Conservation (phyloP, 2,888 invertebrate species). For the Clusia tigrina region DNA sequence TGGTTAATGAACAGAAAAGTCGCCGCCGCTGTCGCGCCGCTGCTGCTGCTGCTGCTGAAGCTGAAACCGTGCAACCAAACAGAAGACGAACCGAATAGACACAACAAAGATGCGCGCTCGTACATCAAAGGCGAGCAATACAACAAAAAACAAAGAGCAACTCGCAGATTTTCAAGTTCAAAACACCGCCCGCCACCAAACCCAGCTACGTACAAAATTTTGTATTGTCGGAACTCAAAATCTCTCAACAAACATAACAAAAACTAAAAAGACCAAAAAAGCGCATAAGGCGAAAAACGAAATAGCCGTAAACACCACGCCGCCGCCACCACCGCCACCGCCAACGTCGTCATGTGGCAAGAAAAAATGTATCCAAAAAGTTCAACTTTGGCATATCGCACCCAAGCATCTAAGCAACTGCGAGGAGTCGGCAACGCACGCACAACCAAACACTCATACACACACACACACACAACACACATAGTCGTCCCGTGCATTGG, state of each 20-base stretch:
- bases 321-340: background rate
- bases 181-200: conserved; percentile 42
- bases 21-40: too few relatives aligned
- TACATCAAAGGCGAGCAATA: conserved; percentile 9
- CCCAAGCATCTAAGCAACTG: background rate
- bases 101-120: background rate
- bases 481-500: background rate
- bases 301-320: conserved; percentile 14
- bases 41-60: too few relatives aligned
- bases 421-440: conserved; percentile 19
- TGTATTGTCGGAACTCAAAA: background rate
- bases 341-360: background rate
- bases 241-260: conserved; percentile 15
- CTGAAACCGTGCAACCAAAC: conserved; percentile 19
- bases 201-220: too few relatives aligned
- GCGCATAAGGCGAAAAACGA: conserved; percentile 24
- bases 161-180: conserved; percentile 52
- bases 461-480: too few relatives aligned
- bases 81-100: conserved; percentile 26
- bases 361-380: conserved; percentile 5
- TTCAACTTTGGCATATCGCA: background rate
- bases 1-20: background rate
- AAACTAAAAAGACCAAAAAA: background rate
- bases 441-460: conserved; percentile 33
- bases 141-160: conserved; percentile 34